Percentiles rank a stretch among this genome's conserved stretches.
Evolutionary conservation across 2,888 invertebrate species (phyloP).

Genomic region (Neoscelio sp.): DNA sequence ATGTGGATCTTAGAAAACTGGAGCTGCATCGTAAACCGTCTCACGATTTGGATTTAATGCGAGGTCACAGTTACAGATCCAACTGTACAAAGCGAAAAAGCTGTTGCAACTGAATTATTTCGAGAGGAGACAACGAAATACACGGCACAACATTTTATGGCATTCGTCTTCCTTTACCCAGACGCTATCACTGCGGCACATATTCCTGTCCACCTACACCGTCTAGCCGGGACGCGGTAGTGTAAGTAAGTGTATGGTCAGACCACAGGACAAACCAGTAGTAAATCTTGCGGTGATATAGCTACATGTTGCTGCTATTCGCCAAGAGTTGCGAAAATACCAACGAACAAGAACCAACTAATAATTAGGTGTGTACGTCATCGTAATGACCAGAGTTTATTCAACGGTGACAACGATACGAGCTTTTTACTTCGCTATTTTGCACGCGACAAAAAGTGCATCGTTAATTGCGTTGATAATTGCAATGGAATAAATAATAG

Average conservation of each 20-base stretch:
- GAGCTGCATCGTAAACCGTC: conserved; percentile 16
- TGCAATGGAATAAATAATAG: too few relatives aligned
- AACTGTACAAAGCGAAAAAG: conserved; percentile 25
- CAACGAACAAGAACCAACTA: not conserved
- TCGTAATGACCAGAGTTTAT: not conserved
- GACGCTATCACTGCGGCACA: conserved; percentile 22
- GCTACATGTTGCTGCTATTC: not conserved
- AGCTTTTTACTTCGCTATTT: too few relatives aligned
- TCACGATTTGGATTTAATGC: conserved; percentile 24
- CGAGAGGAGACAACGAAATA: conserved; percentile 22
- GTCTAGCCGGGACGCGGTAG: not conserved
- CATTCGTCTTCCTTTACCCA: conserved; percentile 45
- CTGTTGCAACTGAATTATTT: conserved; percentile 39
- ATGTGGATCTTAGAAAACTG: too few relatives aligned
- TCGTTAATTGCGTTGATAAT: too few relatives aligned
- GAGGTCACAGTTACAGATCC: conserved; percentile 32
- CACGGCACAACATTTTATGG: conserved; percentile 24
- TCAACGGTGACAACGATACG: too few relatives aligned
- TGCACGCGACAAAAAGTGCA: too few relatives aligned
- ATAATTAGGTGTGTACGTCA: conserved; percentile 4
- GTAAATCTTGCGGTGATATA: conserved; percentile 17
- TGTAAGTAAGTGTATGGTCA: conserved; percentile 33
- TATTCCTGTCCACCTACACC: conserved; percentile 2
- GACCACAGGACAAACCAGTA: conserved; percentile 26
- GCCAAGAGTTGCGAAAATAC: not conserved